Base-by-base conservation (phyloP, 37 sponge, comb jelly and placozoan genomes). In the Hormiphora californensis region DNA sequence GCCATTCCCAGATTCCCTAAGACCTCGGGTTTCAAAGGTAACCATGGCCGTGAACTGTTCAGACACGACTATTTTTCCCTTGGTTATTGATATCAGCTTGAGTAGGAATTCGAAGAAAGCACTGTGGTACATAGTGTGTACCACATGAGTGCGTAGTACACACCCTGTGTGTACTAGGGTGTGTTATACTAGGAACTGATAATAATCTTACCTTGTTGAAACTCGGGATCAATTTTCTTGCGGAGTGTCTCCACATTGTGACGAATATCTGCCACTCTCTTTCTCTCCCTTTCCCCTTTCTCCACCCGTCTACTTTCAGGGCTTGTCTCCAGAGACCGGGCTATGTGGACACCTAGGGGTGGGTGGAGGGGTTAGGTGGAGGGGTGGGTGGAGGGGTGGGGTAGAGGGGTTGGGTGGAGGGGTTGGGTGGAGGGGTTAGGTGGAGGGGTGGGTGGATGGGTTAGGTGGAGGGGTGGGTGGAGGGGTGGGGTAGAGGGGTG, bases 281-380 rank as follows among this genome's bases (percentile, higher is more conserved):
- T 73, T 28, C 81, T 73, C 44, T 73, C 81, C 27, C 81, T 39
- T 28, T 73, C 81, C 25, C 81, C 81, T 28, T 73, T 73, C 23
- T 73, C 81, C 4, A 73, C 21, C 27, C 38, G 9, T 46, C 81
- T 73, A 28, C 35, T 73, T 4, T n/a, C n/a, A n/a, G n/a, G n/a
- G n/a, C 81, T 46, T 4, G 30, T 57, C 5, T 57, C n/a, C 7
- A 15, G 3, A 5, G 61, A 28, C 61, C 61, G n/a, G 5, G n/a
- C 61, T 57, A 30, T 19, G 27, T 9, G 15, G 53, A 49, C 53
- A 49, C 53, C 12, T 49, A 49, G 12, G 9, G 9, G 9, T 17
- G 9, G 15, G 15, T 49, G 53, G 15, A 49, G 53, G 53, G 25
- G 28, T 12, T 22, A 19, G 22, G 21, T 57, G 28, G 25, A 57